phyloP scores from a whole-genome alignment of 2,113 vertebrate species.

The Oreotragus oreotragus region DNA sequence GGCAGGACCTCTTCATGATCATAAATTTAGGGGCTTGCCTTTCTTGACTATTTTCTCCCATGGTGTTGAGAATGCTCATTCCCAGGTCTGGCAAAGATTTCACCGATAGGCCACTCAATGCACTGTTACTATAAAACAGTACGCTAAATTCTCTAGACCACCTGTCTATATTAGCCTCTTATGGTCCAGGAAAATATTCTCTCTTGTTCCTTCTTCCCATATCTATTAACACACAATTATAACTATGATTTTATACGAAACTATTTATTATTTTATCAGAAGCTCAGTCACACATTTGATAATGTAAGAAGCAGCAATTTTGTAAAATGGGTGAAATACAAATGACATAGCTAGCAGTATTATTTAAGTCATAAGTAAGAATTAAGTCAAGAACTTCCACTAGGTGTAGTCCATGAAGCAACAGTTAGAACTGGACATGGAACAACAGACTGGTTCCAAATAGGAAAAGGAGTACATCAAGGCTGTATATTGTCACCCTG shows the following conservation, averaged over 20 bases:
- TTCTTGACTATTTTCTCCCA: neutral
- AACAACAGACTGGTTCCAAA: too few relatives aligned
- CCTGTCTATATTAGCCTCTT: neutral
- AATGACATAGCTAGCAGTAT: neutral
- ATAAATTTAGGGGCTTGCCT: neutral
- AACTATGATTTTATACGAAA: neutral
- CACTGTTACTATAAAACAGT: neutral
- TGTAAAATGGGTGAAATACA: neutral
- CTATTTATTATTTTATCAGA: neutral
- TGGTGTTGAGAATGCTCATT: neutral
- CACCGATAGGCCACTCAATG: neutral
- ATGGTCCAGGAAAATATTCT: neutral
- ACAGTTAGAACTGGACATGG: too few relatives aligned
- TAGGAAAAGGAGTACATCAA: fast-evolving
- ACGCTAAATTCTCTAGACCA: neutral
- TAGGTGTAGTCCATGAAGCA: neutral
- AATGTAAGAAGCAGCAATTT: neutral
- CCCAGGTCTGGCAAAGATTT: neutral
- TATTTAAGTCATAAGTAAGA: neutral
- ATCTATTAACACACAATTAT: neutral
- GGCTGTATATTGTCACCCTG: too few relatives aligned
- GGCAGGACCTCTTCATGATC: neutral
- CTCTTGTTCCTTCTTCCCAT: neutral
- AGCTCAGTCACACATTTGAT: neutral
- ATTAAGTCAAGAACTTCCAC: neutral